phyloP scores from a whole-genome alignment of 2,888 invertebrate genomes.

The Eupeodes luniger region DNA sequence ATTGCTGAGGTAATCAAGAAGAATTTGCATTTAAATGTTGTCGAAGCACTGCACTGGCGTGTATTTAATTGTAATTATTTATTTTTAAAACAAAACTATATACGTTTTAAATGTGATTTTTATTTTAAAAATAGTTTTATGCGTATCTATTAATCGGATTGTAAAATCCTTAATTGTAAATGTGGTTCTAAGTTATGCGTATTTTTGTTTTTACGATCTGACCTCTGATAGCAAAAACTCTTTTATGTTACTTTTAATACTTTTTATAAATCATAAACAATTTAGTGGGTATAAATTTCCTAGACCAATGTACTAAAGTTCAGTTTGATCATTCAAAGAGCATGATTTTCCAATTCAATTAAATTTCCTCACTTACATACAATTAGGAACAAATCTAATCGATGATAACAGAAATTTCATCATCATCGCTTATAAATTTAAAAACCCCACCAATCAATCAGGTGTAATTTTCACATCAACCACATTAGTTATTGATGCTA shows the following conservation, averaged over 20 bases:
- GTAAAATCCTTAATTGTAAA: not conserved
- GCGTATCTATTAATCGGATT: not conserved
- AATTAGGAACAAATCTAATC: conserved; percentile 11
- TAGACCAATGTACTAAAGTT: too few relatives aligned
- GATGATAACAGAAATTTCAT: conserved; percentile 2
- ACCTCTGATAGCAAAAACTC: too few relatives aligned
- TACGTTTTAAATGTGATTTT: not conserved
- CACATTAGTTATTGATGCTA: conserved; percentile 40
- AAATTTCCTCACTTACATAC: not conserved
- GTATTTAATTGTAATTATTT: not conserved
- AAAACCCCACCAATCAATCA: not conserved
- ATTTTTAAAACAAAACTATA: not conserved
- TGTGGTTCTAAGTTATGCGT: not conserved
- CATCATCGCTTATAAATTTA: conserved; percentile 48
- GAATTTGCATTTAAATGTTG: conserved; percentile 25
- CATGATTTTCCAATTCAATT: too few relatives aligned
- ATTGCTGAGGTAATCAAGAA: not conserved
- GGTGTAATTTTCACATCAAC: conserved; percentile 69
- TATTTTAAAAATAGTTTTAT: not conserved
- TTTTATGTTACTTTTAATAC: too few relatives aligned
- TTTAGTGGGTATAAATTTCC: too few relatives aligned
- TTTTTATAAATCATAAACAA: too few relatives aligned
- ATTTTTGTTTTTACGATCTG: not conserved
- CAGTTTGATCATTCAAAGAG: too few relatives aligned
- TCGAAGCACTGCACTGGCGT: not conserved